Percentiles rank a stretch among this genome's conserved stretches.
Evolutionary conservation across 2,797 vertebrate genomes (phyloP).

Genomic region (Nasua narica): DNA sequence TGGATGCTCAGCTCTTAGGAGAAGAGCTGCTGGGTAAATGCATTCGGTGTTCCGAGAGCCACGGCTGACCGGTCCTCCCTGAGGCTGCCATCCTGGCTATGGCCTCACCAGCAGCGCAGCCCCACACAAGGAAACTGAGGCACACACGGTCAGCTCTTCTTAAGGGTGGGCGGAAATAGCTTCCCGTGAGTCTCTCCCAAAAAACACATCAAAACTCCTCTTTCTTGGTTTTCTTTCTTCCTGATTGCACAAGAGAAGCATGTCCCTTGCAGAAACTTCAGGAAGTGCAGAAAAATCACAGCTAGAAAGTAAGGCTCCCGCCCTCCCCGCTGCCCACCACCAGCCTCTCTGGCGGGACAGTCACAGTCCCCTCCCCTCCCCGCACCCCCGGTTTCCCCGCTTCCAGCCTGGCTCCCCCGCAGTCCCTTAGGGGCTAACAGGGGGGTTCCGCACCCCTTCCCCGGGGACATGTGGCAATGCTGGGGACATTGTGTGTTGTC

Average conservation of each 20-base stretch:
- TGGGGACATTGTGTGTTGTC: not conserved
- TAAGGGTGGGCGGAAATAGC: not conserved
- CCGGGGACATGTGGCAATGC: not conserved
- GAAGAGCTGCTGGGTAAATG: not conserved
- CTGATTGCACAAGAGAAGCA: not conserved
- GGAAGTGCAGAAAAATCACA: not conserved
- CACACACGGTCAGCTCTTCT: no score
- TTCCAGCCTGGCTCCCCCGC: not conserved
- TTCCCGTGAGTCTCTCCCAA: not conserved
- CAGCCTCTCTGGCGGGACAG: not conserved
- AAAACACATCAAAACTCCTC: not conserved
- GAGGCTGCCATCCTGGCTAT: not conserved
- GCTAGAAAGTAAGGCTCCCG: not conserved
- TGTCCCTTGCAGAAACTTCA: not conserved
- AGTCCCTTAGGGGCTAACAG: not conserved
- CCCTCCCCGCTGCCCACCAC: rapidly evolving
- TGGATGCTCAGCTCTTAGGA: not conserved
- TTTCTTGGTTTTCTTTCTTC: not conserved
- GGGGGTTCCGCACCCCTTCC: rapidly evolving
- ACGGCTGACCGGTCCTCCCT: rapidly evolving
- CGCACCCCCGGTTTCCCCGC: rapidly evolving
- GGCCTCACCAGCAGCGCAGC: not conserved
- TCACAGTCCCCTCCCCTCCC: not conserved
- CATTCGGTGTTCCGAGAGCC: not conserved
- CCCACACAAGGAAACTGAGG: not conserved